Base-by-base conservation (phyloP, 2,797 vertebrate species). In the Crypturellus tataupa region DNA sequence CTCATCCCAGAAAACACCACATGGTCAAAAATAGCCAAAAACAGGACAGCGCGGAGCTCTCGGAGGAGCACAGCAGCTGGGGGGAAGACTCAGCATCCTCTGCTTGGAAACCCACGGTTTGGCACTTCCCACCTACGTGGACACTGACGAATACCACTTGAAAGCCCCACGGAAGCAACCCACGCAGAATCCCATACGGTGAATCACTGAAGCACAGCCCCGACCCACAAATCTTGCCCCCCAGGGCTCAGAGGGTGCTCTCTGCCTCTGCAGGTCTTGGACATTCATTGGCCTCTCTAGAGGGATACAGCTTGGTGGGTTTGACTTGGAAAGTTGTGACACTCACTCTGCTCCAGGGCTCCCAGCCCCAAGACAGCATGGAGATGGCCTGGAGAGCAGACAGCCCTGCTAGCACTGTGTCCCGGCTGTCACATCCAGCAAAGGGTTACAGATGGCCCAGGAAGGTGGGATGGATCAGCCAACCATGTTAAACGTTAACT, bases 301-400 rank as follows among this genome's bases (percentile, higher is more conserved):
- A 37, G 39, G 0, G 3, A 71, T 14, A 15, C 39, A 60, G 10
- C 4, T 42, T 29, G 59, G 51, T 7, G 39, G 35, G 42, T 75
- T 53, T 18, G 5, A 21, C 25, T 19, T 12, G 11, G 39, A 20
- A 33, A 62, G 35, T 42, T 1, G 0, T 1, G 21, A 67, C 0
- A 2, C 27, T 67, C 2, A 1, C n/a, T 44, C 40, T 7, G 12
- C 14, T 67, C 64, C 8, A 19, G 8, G 42, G 64, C 23, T 31
- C n/a, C n/a, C 44, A 5, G 4, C 21, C 49, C 49, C 1, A 1
- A 35, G 19, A 40, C 0, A 1, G 35, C 62, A 37, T 49, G 20
- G 81, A 19, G 46, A 71, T 2, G 31, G 12, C n/a, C 60, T 29
- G 37, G 18, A 35, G 29, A 65, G 40, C 20, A 51, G 16, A 27